Conservation (phyloP, 2,113 vertebrate genomes). For the Vireo altiloquus region DNA sequence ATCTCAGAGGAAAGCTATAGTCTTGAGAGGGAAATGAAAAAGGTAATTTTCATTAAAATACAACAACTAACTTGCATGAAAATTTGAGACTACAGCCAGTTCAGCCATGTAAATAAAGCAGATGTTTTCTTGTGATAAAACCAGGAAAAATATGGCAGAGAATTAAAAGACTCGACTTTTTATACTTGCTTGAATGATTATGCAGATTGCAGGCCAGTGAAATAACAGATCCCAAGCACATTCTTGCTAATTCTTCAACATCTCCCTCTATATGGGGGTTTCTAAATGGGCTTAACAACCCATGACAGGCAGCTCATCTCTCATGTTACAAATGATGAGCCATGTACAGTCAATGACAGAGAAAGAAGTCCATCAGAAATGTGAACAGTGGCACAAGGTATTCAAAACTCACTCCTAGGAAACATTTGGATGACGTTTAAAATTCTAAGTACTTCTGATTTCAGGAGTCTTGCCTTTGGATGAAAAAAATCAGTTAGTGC, state of each 20-base stretch:
- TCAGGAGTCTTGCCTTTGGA: background rate
- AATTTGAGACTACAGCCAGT: conserved; percentile 11
- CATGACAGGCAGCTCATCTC: background rate
- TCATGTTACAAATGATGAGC: background rate
- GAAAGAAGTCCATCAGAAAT: background rate
- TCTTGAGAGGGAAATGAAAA: conserved; percentile 45
- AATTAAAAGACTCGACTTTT: background rate
- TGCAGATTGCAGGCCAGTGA: background rate
- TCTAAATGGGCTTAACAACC: background rate
- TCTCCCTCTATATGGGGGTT: background rate
- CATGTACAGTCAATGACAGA: background rate
- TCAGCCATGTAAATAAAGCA: conserved; percentile 47
- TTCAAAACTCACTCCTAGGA: background rate
- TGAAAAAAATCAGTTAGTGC: background rate
- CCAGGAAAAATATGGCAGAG: background rate
- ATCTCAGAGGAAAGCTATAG: conserved; percentile 39
- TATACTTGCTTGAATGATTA: background rate
- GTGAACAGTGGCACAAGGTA: background rate
- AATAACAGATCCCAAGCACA: background rate
- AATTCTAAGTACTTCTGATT: background rate
- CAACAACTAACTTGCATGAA: conserved; percentile 3
- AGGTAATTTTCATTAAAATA: conserved; percentile 61
- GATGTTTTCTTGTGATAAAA: conserved; percentile 53
- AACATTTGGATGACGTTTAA: background rate
- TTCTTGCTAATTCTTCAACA: background rate